These are phyloP conservation scores for Eretmochelys imbricata DNA, from an alignment of 2,113 vertebrate genomes.

Conservation along the genomic window DNA sequence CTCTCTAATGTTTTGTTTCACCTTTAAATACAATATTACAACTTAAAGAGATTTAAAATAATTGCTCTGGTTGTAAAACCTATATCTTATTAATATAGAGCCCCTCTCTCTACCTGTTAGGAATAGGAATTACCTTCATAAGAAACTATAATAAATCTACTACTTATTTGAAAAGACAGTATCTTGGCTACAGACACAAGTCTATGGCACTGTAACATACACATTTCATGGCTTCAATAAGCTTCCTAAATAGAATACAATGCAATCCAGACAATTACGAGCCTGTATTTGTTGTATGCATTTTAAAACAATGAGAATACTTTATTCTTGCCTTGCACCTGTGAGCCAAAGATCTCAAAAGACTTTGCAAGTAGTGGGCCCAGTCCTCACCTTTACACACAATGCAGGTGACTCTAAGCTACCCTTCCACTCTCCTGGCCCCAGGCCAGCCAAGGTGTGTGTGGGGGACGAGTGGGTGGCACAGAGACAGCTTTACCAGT, in stretches of 20 bases:
- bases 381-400: not conserved
- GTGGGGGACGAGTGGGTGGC: not conserved
- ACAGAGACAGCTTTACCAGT: not conserved
- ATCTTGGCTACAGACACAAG: not conserved
- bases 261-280: not conserved
- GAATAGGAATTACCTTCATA: not conserved
- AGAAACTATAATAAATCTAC: not conserved
- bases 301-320: not conserved
- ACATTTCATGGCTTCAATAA: not conserved
- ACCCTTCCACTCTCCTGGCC: not conserved
- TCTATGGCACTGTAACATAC: not conserved
- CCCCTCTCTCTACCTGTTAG: not conserved
- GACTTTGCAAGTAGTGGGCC: not conserved
- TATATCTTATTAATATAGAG: not conserved
- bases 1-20: not conserved
- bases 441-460: not conserved
- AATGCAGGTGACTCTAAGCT: not conserved
- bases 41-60: not conserved
- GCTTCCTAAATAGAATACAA: not conserved
- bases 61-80: not conserved
- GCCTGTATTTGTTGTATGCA: not conserved
- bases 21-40: not conserved
- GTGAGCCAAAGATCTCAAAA: not conserved
- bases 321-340: not conserved
- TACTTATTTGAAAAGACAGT: not conserved